phyloP scores from a whole-genome alignment of 2,797 vertebrate genomes.

The Delichon dasypus region DNA sequence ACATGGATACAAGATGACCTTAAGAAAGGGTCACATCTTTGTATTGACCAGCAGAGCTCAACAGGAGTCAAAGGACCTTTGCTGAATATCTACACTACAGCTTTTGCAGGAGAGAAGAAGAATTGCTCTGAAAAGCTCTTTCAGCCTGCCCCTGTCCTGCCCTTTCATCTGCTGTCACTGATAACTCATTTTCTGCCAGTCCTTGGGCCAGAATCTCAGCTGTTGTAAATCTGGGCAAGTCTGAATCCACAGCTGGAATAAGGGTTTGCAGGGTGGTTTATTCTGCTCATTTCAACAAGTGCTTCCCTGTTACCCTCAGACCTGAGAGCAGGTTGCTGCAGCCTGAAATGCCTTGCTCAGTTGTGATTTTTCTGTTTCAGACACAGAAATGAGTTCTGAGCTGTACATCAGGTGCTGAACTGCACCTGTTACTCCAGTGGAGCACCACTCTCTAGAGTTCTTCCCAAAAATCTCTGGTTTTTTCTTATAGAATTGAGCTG shows the following conservation, averaged over 20 bases:
- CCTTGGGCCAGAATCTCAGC: background rate
- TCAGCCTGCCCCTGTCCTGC: background rate
- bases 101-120: background rate
- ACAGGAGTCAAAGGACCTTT: background rate
- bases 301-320: background rate
- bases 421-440: background rate
- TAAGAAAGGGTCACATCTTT: background rate
- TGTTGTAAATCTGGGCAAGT: background rate
- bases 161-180: background rate
- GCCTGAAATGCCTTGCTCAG: background rate
- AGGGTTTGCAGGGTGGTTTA: background rate
- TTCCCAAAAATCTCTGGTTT: background rate
- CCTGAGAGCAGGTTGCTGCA: background rate
- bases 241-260: background rate
- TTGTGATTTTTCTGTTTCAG: background rate
- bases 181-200: background rate
- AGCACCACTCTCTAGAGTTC: background rate
- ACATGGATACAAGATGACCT: background rate
- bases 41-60: background rate
- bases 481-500: background rate
- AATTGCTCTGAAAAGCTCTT: background rate
- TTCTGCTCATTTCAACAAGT: fast-evolving
- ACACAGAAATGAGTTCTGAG: background rate
- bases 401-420: background rate
- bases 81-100: background rate